Evolutionary conservation across 2,888 invertebrate species (phyloP), one percentile per base, ranked within the genome.

Genomic region (Ophion costatus): DNA sequence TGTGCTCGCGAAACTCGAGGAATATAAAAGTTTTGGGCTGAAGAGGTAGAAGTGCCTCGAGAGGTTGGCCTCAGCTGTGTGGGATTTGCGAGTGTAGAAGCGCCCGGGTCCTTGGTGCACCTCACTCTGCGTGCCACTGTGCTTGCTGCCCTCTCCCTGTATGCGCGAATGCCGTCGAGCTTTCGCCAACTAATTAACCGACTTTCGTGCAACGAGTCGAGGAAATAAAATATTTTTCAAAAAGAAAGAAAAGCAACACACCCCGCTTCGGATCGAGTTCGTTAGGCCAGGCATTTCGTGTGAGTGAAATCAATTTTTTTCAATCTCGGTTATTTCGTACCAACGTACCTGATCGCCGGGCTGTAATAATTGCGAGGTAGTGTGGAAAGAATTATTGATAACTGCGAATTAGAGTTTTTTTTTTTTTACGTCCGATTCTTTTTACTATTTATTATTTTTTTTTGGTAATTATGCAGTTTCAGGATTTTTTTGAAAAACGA

Each of bases 141-240:
- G 59, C 67, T 42, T 33, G n/a, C 29, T 22, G 20, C 59, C 22
- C 63, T 63, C 14, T 20, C 17, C 22, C 3, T 20, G 45, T 45
- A 61, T 61, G 77, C 42, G 67, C 42, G 67, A 69, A 66, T 77
- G 38, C 75, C 76, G 70, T 57, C 63, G 75, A 76, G 75, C 42
- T 85, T 79, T 80, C 75, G 73, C 79, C 76, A 79, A 82, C 84
- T 85, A 85, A 85, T 85, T 85, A 85, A 82, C 78, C 82, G 82
- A 75, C 79, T 84, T 84, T 79, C 81, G 74, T 20, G 59, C 51
- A 70, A 79, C 67, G 67, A 61, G 79, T 51, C 10, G 0, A 42
- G 42, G 10, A 42, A 42, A 42, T 42, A 42, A 42, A 42, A 42
- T 42, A 42, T 42, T 10, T 42, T 42, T 42, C 0, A 11, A 42